These are phyloP conservation scores for Chrysolina americana DNA, from an alignment of 2,888 invertebrate genomes.

Conservation along the genomic window DNA sequence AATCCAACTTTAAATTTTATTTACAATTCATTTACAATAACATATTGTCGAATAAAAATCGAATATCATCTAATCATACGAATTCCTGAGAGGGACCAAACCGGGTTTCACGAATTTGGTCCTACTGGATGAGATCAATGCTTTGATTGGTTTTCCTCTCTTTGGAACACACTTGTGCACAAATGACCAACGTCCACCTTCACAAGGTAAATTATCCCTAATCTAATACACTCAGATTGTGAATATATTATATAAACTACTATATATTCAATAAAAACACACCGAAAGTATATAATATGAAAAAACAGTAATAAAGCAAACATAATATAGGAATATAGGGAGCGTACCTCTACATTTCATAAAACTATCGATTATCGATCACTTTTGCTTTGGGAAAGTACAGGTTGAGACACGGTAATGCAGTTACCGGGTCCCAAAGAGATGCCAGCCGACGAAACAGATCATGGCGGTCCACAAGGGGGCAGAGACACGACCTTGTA, in stretches of 20 bases:
- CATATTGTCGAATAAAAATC: constrained; percentile 48
- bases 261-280: constrained; percentile 62
- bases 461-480: constrained; percentile 74
- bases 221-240: constrained; percentile 62
- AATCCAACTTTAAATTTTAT: constrained; percentile 65
- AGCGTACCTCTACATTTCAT: constrained; percentile 47
- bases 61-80: constrained; percentile 50
- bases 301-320: constrained; percentile 58
- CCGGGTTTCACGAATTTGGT: constrained; percentile 41
- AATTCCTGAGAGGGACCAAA: constrained; percentile 67
- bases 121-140: constrained; percentile 68
- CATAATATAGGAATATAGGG: constrained; percentile 53
- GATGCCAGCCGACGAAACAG: constrained; percentile 76
- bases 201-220: constrained; percentile 52
- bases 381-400: constrained; percentile 67
- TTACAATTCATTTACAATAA: constrained; percentile 60
- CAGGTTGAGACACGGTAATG: constrained; percentile 48
- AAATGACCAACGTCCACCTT: constrained; percentile 63
- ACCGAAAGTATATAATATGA: constrained; percentile 64
- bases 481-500: constrained; percentile 65
- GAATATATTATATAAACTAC: constrained; percentile 56
- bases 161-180: constrained; percentile 66
- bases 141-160: constrained; percentile 69
- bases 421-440: constrained; percentile 72
- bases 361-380: constrained; percentile 59